These are phyloP conservation scores for Aegithalos caudatus DNA, from an alignment of 2,113 vertebrate species.

Conservation along the genomic window DNA sequence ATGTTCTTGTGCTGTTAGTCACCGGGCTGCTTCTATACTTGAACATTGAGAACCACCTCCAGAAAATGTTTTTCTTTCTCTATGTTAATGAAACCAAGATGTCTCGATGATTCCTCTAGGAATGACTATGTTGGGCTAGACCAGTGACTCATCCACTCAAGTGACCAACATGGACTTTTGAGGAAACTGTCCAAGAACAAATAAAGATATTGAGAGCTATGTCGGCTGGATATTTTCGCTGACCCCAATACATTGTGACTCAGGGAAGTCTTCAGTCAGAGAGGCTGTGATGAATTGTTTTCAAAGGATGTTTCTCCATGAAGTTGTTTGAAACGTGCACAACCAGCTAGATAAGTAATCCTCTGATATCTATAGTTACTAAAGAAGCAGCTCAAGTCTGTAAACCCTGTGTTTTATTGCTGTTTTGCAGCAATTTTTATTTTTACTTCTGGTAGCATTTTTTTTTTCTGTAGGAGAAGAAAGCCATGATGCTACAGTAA, in stretches of 20 bases:
- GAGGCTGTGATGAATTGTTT: neutral
- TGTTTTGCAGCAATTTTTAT: neutral
- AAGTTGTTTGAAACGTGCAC: neutral
- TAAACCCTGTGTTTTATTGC: neutral
- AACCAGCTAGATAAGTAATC: neutral
- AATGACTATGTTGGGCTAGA: neutral
- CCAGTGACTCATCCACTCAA: neutral
- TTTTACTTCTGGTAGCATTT: neutral
- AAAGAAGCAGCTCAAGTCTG: neutral
- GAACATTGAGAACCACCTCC: neutral
- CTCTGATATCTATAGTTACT: neutral
- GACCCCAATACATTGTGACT: neutral
- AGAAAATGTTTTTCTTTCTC: neutral
- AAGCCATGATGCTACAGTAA: neutral
- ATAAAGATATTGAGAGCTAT: neutral
- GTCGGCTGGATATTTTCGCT: neutral
- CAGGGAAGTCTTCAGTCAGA: neutral
- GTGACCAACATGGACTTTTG: neutral
- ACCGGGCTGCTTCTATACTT: neutral
- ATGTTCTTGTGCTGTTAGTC: neutral
- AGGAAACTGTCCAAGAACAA: neutral
- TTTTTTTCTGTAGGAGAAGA: neutral
- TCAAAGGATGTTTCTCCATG: neutral
- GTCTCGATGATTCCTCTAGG: neutral
- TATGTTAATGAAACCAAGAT: neutral